phyloP scores from a whole-genome alignment of 2,113 vertebrate species.

The Ginglymostoma cirratum region DNA sequence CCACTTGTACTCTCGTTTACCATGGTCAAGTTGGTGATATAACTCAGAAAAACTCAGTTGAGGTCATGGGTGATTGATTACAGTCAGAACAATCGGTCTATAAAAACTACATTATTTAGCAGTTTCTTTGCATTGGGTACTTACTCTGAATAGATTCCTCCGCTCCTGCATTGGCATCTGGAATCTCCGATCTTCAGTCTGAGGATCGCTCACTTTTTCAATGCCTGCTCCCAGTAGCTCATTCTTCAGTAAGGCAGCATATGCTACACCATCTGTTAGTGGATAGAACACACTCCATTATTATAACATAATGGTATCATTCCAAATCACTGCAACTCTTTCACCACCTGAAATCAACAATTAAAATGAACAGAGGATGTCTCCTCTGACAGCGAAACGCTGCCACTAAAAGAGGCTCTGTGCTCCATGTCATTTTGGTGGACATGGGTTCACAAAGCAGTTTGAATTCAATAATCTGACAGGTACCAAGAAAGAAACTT shows the following conservation, averaged over 20 bases:
- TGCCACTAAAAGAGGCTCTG: neutral
- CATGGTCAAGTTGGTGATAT: neutral
- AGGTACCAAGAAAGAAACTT: neutral
- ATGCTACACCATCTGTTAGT: constrained; percentile 60
- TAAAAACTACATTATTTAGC: neutral
- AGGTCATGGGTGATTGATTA: neutral
- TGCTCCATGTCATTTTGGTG: neutral
- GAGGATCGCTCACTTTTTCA: constrained; percentile 59
- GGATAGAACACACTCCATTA: neutral
- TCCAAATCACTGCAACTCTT: neutral
- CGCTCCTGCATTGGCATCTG: constrained; percentile 55
- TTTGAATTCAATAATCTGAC: neutral
- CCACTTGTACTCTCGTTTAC: neutral
- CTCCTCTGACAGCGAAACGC: neutral
- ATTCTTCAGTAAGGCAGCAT: constrained; percentile 65
- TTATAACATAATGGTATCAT: neutral
- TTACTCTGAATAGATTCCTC: constrained; percentile 63
- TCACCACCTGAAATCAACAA: neutral
- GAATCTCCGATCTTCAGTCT: constrained; percentile 58
- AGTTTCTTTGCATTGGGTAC: neutral
- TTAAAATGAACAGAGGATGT: neutral
- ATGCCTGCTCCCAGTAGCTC: constrained; percentile 66
- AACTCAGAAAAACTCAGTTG: neutral
- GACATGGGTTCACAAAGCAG: neutral
- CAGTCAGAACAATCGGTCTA: neutral